Evolutionary conservation across 2,113 vertebrate genomes (phyloP).

Genomic region (Entomyzon cyanotis): DNA sequence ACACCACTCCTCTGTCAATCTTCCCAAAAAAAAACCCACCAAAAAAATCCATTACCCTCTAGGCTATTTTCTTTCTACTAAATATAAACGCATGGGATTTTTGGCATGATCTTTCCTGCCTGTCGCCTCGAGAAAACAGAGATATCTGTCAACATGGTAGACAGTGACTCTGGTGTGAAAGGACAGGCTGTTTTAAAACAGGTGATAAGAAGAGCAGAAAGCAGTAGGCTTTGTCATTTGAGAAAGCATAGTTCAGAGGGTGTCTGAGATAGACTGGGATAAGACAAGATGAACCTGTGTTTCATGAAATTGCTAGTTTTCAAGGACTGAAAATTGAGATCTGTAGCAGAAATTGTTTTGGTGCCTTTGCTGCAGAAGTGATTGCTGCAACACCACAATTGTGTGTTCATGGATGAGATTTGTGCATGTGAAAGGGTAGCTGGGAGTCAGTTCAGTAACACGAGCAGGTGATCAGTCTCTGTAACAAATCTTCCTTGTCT

Average conservation of each 20-base stretch:
- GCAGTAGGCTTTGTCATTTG: background rate
- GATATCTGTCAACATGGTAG: background rate
- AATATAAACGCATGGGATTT: background rate
- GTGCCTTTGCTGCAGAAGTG: background rate
- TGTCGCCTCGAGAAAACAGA: background rate
- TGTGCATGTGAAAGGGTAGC: background rate
- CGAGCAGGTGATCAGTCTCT: background rate
- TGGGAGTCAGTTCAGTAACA: background rate
- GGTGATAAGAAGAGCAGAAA: background rate
- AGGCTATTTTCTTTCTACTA: background rate
- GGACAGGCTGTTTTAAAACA: background rate
- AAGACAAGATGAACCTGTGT: background rate
- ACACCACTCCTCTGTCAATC: background rate
- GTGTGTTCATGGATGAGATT: background rate
- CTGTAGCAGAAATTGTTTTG: background rate
- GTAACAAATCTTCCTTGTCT: background rate
- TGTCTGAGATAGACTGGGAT: background rate
- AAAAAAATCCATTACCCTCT: background rate
- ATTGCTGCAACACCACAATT: background rate
- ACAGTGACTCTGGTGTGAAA: background rate
- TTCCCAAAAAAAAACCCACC: fast-evolving
- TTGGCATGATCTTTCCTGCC: background rate
- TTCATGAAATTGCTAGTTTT: background rate
- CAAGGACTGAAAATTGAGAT: background rate
- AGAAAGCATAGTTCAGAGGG: background rate